phyloP scores from a whole-genome alignment of 2,888 invertebrate genomes.

The Polyommatus icarus region DNA sequence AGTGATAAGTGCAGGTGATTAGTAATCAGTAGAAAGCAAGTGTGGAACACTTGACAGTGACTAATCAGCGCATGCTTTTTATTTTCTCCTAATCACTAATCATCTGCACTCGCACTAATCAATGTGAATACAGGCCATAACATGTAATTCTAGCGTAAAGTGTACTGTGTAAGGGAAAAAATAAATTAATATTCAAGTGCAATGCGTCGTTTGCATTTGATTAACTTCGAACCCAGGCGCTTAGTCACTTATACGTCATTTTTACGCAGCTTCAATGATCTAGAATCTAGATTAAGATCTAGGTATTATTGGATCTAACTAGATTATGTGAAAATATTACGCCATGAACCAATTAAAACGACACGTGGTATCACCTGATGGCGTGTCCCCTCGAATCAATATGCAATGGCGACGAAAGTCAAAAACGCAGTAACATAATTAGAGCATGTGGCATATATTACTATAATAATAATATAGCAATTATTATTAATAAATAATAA shows the following conservation, averaged over 20 bases:
- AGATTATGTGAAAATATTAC: not conserved
- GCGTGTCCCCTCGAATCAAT: not conserved
- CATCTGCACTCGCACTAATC: too few relatives aligned
- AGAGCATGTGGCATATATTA: conserved; percentile 8
- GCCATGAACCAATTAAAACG: conserved; percentile 22
- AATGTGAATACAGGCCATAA: too few relatives aligned
- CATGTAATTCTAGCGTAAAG: not conserved
- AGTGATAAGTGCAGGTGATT: too few relatives aligned
- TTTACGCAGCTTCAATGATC: not conserved
- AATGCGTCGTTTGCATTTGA: not conserved
- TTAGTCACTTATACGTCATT: conserved; percentile 12
- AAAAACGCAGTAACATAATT: conserved; percentile 18
- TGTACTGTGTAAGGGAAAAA: not conserved
- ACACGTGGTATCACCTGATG: conserved; percentile 9
- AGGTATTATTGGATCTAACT: not conserved
- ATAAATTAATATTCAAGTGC: not conserved
- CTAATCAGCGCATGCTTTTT: too few relatives aligned
- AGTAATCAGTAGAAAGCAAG: too few relatives aligned
- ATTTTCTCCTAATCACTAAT: too few relatives aligned
- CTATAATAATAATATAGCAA: not conserved
- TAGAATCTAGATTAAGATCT: not conserved
- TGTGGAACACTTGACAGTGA: too few relatives aligned
- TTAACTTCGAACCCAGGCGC: not conserved
- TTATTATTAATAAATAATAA: not conserved
- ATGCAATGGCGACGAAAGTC: not conserved